Conservation (phyloP, 2,797 vertebrate genomes). For the Amblyopsis hoosieri region DNA sequence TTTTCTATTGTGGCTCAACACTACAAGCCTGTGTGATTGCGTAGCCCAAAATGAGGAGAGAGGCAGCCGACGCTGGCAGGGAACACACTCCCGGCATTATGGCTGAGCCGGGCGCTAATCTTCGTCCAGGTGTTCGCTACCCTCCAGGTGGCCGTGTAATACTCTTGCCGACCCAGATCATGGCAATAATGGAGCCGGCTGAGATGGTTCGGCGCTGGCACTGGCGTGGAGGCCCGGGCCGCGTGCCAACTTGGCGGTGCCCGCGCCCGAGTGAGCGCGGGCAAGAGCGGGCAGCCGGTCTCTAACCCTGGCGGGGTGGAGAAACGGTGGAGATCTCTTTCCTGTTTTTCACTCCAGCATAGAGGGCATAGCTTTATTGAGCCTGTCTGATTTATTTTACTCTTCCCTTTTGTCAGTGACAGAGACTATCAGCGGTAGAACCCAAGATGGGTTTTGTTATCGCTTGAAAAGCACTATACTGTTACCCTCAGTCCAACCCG, state of each 20-base stretch:
- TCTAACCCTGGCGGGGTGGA: conserved; percentile 41
- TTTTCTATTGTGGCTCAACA: conserved; percentile 30
- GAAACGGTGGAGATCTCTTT: conserved; percentile 42
- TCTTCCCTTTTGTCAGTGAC: neutral
- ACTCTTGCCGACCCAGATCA: conserved; percentile 73
- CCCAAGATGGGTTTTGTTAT: conserved; percentile 10
- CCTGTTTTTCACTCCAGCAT: conserved; percentile 38
- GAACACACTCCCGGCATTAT: conserved; percentile 46
- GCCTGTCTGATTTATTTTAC: conserved; percentile 34
- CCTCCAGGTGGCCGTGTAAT: conserved; percentile 79
- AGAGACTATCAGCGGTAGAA: neutral
- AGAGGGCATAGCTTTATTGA: conserved; percentile 36
- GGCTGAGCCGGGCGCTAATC: conserved; percentile 63
- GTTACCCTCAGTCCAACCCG: conserved; percentile 8
- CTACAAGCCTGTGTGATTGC: conserved; percentile 46
- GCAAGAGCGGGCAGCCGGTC: conserved; percentile 42
- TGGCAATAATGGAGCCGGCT: conserved; percentile 71
- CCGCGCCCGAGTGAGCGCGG: conserved; percentile 27
- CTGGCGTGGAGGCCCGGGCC: conserved; percentile 51
- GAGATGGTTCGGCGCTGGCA: conserved; percentile 59
- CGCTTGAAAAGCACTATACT: conserved; percentile 16
- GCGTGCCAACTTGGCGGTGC: conserved; percentile 68
- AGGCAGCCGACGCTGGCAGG: conserved; percentile 44
- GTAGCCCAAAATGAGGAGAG: conserved; percentile 20
- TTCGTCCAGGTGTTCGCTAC: conserved; percentile 69